Conservation (phyloP, 2,797 vertebrate genomes). For the Galagoides demidoff region DNA sequence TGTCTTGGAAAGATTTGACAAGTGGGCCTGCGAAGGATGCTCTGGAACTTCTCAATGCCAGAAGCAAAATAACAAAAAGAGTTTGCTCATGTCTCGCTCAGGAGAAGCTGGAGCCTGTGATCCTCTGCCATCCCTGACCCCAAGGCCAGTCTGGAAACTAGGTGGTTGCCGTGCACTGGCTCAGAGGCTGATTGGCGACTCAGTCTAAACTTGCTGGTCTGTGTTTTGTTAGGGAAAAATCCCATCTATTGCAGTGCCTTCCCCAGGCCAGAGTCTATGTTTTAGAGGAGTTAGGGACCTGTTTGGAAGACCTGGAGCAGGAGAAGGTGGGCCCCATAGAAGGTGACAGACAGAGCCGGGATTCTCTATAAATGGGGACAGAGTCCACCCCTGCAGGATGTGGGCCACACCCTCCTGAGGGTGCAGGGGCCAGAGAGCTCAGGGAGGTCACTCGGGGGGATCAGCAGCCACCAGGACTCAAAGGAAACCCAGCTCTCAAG, state of each 20-base stretch:
- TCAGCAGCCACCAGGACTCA: fast-evolving
- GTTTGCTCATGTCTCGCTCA: not conserved
- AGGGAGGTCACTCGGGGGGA: not conserved
- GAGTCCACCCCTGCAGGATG: no score
- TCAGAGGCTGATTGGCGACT: fast-evolving
- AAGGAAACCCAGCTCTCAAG: not conserved
- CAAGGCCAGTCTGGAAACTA: not conserved
- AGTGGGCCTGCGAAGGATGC: not conserved
- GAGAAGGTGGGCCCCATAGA: not conserved
- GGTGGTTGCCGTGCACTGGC: fast-evolving
- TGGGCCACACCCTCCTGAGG: no score
- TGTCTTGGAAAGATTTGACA: not conserved
- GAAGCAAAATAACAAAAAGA: not conserved
- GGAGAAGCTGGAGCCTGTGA: not conserved
- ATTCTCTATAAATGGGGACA: fast-evolving
- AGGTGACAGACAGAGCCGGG: not conserved
- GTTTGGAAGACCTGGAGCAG: not conserved
- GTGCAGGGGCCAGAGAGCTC: not conserved
- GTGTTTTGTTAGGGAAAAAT: fast-evolving
- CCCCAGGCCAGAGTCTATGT: fast-evolving
- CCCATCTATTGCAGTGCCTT: fast-evolving
- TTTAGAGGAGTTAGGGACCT: not conserved
- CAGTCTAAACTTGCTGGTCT: fast-evolving
- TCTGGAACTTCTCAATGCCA: not conserved
- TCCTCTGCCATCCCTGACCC: not conserved